Evolutionary conservation across 2,888 invertebrate genomes (phyloP), one percentile per base, ranked within the genome.

Genomic region (Boloria euphrosyne): DNA sequence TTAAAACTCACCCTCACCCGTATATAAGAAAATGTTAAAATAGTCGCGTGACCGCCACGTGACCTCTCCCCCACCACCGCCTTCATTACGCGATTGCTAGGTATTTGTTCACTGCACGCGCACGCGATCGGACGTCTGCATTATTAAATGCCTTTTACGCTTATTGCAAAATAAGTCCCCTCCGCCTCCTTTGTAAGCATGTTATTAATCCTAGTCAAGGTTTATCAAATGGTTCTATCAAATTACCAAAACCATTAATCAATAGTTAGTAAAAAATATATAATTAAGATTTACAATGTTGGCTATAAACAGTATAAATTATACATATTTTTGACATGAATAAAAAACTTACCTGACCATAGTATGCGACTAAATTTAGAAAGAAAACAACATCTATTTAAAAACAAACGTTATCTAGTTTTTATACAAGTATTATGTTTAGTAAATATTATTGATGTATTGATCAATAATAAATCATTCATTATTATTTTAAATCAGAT

Each of bases 71-170:
- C 73, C 71, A 77, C 83, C 84, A 83, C 82, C 72, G 70, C 82
- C 80, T 86, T 90, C 90, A 91, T 91, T 92, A 91, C 83, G 77
- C 82, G 83, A 91, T 90, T 86, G 87, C 85, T 80, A 80, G 82
- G 87, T 86, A 90, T 90, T 91, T 90, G 89, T 88, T 87, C 87
- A 79, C 79, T 75, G 79, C 76, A 74, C 82, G 78, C 80, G 86
- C 89, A 87, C 88, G 86, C 86, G 87, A 76, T 73, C 86, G 82
- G 85, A 87, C 88, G 90, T 86, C 84, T 92, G 90, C 90, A 92
- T 92, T 91, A 92, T 91, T 92, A 92, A 92, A 92, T 90, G 92
- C 89, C 92, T 90, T 92, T 91, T 89, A 92, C 86, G 87, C 89
- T 90, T 91, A 90, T 91, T 90, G 89, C 87, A 75, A 89, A 83